These are phyloP conservation scores for Passer domesticus DNA, from an alignment of 2,113 vertebrate genomes.

Conservation along the genomic window DNA sequence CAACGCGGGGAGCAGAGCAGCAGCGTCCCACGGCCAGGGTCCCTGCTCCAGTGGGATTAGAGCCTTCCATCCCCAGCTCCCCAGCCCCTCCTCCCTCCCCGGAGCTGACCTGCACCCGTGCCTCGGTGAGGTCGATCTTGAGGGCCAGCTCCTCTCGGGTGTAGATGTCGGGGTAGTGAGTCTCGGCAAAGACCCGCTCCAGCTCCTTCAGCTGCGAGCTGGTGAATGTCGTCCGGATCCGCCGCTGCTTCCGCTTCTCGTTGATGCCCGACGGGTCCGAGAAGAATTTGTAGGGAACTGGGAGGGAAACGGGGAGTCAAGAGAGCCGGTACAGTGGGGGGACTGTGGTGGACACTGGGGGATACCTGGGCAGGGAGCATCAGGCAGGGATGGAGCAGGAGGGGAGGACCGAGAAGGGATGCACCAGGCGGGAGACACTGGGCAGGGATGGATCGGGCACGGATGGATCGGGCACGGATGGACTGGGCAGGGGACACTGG, in stretches of 20 bases:
- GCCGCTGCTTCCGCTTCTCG: conserved; percentile 93
- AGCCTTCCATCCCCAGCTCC: neutral
- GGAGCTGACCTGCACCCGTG: conserved; percentile 87
- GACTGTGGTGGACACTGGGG: too few relatives aligned
- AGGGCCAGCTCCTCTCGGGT: conserved; percentile 90
- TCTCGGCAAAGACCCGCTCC: conserved; percentile 93
- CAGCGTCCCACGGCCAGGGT: accelerated
- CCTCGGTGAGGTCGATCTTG: conserved; percentile 95
- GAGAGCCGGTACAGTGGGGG: accelerated
- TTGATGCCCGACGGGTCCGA: conserved; percentile 90
- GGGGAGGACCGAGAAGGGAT: neutral
- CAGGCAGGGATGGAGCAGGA: neutral
- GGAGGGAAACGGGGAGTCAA: neutral
- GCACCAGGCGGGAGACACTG: neutral
- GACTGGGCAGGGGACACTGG: neutral
- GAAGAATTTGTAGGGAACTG: conserved; percentile 92
- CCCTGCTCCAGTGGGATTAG: neutral
- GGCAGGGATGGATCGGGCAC: neutral
- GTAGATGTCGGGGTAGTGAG: conserved; percentile 49
- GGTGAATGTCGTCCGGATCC: conserved; percentile 94
- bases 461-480: too few relatives aligned
- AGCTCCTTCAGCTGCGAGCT: conserved; percentile 95
- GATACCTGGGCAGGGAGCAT: neutral
- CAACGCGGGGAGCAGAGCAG: neutral
- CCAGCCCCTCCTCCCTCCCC: too few relatives aligned